Conservation (phyloP, 2,797 vertebrate species). For the Capromys pilorides region DNA sequence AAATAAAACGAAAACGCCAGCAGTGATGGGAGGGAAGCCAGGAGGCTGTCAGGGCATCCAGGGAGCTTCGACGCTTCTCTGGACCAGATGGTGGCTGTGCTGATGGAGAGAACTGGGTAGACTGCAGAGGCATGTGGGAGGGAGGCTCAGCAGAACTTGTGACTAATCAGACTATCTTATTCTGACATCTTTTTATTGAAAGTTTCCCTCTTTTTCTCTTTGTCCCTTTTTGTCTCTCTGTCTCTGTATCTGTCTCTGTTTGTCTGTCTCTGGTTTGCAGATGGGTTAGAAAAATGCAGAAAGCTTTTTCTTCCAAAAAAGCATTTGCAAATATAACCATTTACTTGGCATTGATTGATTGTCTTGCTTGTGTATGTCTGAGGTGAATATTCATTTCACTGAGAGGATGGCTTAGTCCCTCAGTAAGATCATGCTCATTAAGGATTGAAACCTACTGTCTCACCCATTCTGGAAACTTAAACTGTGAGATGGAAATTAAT, state of each 20-base stretch:
- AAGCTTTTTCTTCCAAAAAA: not conserved
- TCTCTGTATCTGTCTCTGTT: not conserved
- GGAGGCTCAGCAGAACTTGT: not conserved
- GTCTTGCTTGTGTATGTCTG: not conserved
- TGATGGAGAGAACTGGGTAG: not conserved
- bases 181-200: slow-evolving; percentile 11
- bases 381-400: not conserved
- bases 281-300: slow-evolving; percentile 50
- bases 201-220: slow-evolving; percentile 26
- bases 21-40: not conserved
- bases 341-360: slow-evolving; percentile 22
- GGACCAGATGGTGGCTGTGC: not conserved
- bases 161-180: not conserved
- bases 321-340: slow-evolving; percentile 35
- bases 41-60: not conserved
- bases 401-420: not conserved
- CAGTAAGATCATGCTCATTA: slow-evolving; percentile 16
- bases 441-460: not conserved
- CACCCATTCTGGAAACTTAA: not conserved
- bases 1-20: not conserved
- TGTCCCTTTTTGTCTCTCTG: slow-evolving; percentile 29
- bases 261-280: slow-evolving; percentile 34
- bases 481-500: slow-evolving; percentile 32
- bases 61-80: not conserved
- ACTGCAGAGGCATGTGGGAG: not conserved